Evolutionary conservation across 2,113 vertebrate genomes (phyloP), one percentile per base, ranked within the genome.

Genomic region (Phycodurus eques): DNA sequence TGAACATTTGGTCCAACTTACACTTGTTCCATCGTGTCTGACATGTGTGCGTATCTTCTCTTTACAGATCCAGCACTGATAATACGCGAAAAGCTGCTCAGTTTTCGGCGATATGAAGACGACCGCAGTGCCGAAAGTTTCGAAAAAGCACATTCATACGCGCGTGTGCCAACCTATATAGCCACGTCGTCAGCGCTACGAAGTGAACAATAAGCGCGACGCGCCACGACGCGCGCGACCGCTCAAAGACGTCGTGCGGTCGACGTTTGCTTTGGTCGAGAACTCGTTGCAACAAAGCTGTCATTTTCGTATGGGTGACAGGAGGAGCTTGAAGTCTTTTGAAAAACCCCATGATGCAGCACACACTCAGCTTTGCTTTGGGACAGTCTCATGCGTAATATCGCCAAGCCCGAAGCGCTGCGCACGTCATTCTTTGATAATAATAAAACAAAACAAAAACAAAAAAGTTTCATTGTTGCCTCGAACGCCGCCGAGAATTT

Each of bases 81-180:
- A 33, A 13, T 22, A 9, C 19, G 10, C 43, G 20, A 60, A 60
- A 6, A 33, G 33, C 4, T 33, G 13, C 13, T 33, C 27, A 15
- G 57, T 33, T 13, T 64, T 22, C 19, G 5, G 63, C n/a, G 42
- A 22, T 65, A 22, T 5, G 17, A n/a, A 8, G n/a, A n/a, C n/a
- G 20, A 5, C 6, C 22, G 20, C 42, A 65, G 11, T 46, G 63
- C 42, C 12, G 62, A 65, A 22, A 27, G 63, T 65, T 44, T 46
- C 27, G 27, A 12, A 3, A n/a, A 65, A 65, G 46, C 63, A 46
- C n/a, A 22, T n/a, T 5, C 13, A 46, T 1, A 14, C 46, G 11
- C 43, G 63, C 22, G 20, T 65, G 12, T 66, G 12, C n/a, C 43
- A 46, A 15, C 63, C 43, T 66, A 66, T 66, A 66, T 66, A 66